These are phyloP conservation scores for Diabrotica undecimpunctata DNA, from an alignment of 1,140 invertebrate genomes.

Conservation along the genomic window DNA sequence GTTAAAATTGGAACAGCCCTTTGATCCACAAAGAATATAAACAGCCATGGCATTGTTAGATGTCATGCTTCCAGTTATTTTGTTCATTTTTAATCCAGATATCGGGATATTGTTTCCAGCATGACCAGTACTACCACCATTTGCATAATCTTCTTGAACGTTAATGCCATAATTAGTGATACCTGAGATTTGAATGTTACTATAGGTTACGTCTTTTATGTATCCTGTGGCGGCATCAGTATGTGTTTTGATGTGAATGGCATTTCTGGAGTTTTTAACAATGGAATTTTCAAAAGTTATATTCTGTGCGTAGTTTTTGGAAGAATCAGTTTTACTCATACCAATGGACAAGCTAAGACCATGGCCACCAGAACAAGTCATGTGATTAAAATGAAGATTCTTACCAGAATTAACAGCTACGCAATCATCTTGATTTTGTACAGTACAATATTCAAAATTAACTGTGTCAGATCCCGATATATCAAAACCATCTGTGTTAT, in stretches of 20 bases:
- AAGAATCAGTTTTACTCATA: slow-evolving; percentile 11
- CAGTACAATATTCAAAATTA: slow-evolving; percentile 16
- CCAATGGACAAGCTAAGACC: slow-evolving; percentile 27
- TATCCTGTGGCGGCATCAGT: slow-evolving; percentile 21
- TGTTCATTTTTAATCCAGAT: slow-evolving; percentile 14
- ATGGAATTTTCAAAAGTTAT: slow-evolving; percentile 19
- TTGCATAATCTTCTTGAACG: slow-evolving; percentile 26
- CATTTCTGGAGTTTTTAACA: slow-evolving; percentile 24
- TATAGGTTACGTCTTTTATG: slow-evolving; percentile 22
- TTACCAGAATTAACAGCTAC: slow-evolving; percentile 24
- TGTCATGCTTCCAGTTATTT: slow-evolving; percentile 21
- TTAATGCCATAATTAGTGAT: slow-evolving; percentile 26
- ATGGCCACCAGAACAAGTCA: slow-evolving; percentile 26
- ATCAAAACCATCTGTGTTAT: slow-evolving; percentile 29
- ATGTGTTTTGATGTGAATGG: slow-evolving; percentile 28
- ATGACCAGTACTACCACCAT: slow-evolving; percentile 21
- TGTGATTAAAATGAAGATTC: slow-evolving; percentile 18
- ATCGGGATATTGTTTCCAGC: slow-evolving; percentile 26
- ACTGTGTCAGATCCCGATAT: slow-evolving; percentile 16
- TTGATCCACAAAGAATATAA: slow-evolving; percentile 23
- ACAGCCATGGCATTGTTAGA: slow-evolving; percentile 21
- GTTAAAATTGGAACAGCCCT: slow-evolving; percentile 20
- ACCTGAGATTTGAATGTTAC: slow-evolving; percentile 25
- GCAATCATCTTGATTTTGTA: slow-evolving; percentile 29
- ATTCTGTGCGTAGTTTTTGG: slow-evolving; percentile 21